These are phyloP conservation scores for Leucoraja erinaceus DNA, from an alignment of 2,113 vertebrate genomes.

Conservation along the genomic window DNA sequence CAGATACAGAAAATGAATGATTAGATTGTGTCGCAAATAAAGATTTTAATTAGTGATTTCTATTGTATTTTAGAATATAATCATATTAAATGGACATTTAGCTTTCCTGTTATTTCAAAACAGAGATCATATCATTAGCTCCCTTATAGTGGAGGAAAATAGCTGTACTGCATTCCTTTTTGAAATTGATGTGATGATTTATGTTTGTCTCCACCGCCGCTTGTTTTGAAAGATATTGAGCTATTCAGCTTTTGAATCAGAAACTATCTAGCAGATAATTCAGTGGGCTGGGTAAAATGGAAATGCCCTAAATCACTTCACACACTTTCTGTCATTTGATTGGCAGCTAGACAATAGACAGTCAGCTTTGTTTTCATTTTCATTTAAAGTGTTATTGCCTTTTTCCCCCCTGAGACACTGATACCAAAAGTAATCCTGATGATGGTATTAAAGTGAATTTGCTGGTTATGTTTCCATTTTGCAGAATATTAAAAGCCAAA, in stretches of 20 bases:
- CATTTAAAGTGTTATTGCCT: neutral
- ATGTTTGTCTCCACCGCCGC: neutral
- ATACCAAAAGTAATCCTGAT: neutral
- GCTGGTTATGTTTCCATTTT: neutral
- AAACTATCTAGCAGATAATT: conserved; percentile 10
- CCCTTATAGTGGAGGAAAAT: neutral
- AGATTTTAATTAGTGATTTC: conserved; percentile 18
- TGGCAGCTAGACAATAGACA: neutral
- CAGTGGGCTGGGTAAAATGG: neutral
- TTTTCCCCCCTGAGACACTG: neutral
- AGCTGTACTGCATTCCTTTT: neutral
- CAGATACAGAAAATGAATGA: neutral
- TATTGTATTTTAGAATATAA: neutral
- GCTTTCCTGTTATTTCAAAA: neutral
- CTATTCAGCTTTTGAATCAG: conserved; percentile 2
- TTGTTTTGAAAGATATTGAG: conserved; percentile 7
- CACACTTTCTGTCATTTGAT: neutral
- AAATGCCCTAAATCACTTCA: neutral
- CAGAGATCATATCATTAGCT: neutral
- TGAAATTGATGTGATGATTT: neutral
- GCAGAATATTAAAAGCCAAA: neutral
- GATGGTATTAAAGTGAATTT: neutral
- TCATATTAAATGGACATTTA: neutral
- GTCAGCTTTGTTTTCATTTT: neutral
- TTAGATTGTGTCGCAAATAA: neutral